Conservation (phyloP, 2,888 invertebrate species). For the Synergus gifuensis region DNA sequence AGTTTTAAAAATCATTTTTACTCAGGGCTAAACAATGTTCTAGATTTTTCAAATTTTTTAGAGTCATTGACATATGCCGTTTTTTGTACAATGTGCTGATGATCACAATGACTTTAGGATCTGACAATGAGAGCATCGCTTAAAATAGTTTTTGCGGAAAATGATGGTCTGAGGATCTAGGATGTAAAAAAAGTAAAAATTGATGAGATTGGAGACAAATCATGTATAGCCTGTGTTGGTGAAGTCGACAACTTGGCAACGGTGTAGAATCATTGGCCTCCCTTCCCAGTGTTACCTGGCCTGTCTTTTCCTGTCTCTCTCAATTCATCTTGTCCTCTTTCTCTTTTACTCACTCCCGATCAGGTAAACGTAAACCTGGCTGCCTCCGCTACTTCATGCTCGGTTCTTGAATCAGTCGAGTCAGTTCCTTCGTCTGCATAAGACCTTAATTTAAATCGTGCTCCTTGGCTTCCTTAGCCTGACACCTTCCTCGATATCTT, state of each 20-base stretch:
- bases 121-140: neutral
- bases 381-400: slow-evolving; percentile 61
- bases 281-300: slow-evolving; percentile 51
- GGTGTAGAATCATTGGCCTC: slow-evolving; percentile 56
- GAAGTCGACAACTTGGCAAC: slow-evolving; percentile 67
- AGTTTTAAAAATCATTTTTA: neutral
- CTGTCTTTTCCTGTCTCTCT: slow-evolving; percentile 54
- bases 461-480: slow-evolving; percentile 37
- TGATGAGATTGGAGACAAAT: slow-evolving; percentile 44
- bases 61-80: too few species aligned
- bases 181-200: slow-evolving; percentile 2
- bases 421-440: slow-evolving; percentile 58
- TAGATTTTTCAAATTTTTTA: too few species aligned
- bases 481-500: slow-evolving; percentile 35
- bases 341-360: slow-evolving; percentile 60
- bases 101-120: neutral
- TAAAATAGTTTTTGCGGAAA: neutral
- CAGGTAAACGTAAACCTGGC: slow-evolving; percentile 67
- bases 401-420: slow-evolving; percentile 72
- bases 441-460: slow-evolving; percentile 47
- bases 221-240: slow-evolving; percentile 45
- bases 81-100: too few species aligned
- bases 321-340: slow-evolving; percentile 46
- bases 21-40: too few species aligned
- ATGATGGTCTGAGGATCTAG: neutral